These are phyloP conservation scores for Apodemia zela DNA, from an alignment of 2,888 invertebrate genomes.

Conservation along the genomic window DNA sequence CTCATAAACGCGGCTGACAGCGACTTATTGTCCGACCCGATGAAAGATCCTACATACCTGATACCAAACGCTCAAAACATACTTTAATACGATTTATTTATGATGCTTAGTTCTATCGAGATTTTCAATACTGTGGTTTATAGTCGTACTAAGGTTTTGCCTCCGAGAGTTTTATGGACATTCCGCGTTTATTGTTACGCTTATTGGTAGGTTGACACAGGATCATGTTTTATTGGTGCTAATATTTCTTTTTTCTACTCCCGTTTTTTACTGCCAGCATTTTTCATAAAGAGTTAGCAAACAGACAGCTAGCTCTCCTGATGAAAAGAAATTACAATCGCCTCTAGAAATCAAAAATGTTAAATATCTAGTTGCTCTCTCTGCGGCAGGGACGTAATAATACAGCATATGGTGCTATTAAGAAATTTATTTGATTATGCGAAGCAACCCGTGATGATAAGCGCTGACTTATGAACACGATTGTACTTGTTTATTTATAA, in stretches of 20 bases:
- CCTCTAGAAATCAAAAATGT: too few species aligned
- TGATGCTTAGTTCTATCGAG: slow-evolving; percentile 56
- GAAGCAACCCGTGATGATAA: too few species aligned
- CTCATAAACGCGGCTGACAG: slow-evolving; percentile 60
- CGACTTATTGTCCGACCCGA: slow-evolving; percentile 60
- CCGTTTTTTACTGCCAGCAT: slow-evolving; percentile 37
- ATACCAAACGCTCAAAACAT: slow-evolving; percentile 62
- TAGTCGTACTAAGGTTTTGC: slow-evolving; percentile 43
- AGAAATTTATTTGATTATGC: too few species aligned
- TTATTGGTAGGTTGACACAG: slow-evolving; percentile 55
- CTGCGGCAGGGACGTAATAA: too few species aligned
- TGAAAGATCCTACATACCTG: slow-evolving; percentile 57
- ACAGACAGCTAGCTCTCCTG: too few species aligned
- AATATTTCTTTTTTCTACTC: slow-evolving; percentile 61
- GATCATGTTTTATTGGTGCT: slow-evolving; percentile 54
- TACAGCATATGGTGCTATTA: too few species aligned
- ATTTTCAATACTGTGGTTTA: slow-evolving; percentile 53
- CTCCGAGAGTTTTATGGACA: slow-evolving; percentile 58
- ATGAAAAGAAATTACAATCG: too few species aligned
- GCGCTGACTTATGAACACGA: too few species aligned
- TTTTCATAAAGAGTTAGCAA: too few species aligned
- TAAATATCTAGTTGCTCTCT: too few species aligned
- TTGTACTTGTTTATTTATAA: too few species aligned
- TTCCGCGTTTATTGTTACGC: slow-evolving; percentile 57
- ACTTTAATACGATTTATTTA: slow-evolving; percentile 73